Base-by-base conservation (phyloP, 2,113 vertebrate genomes). In the Melanostigma gelatinosum region DNA sequence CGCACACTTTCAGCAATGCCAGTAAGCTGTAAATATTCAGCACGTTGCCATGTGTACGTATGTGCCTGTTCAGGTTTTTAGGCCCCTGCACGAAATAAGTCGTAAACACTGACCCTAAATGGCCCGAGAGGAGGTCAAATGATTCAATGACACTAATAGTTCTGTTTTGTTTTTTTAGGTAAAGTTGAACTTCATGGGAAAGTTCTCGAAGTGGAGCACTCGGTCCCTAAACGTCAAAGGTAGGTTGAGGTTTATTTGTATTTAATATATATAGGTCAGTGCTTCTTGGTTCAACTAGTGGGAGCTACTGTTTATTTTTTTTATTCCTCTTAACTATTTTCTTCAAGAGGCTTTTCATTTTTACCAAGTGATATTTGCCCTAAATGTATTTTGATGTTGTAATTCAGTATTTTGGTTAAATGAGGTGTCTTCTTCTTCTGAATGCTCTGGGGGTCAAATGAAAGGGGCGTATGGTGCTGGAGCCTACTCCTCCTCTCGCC, bases 171-270 rank as follows among this genome's bases (percentile, higher is more conserved):
- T 79, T 90, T 65, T 18, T 12, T 94, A 99, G 98, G 98, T 95
- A 99, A 98, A 97, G 97, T 96, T 93, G 98, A 99, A 94, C 96
- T 99, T 89, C 97, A 98, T 78, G 98, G 98, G 83, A 98, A 99
- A 96, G 90, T 97, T 93, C 94, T 99, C 80, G 97, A 99, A 95
- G 97, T 99, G 92, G 98, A 99, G 77, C 96, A 98, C 87, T 99
- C 98, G 9, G 98, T 99, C 83, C 97, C 98, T 64, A 99, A 99
- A 95, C 96, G 97, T 94, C 98, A 97, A 95, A 98, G 98, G 98
- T 99, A 96, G 95, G 90, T 80, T n/a, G 20, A 60, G 6, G 4
- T 36, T 63, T 75, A 8, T 46, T 46, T 46, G 12, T 44, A 44
- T 50, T 50, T 50, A 4, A 15, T 22, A 69, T 63, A 38, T 60